Conservation (phyloP, 2,113 vertebrate genomes). For the Microtus montanus region DNA sequence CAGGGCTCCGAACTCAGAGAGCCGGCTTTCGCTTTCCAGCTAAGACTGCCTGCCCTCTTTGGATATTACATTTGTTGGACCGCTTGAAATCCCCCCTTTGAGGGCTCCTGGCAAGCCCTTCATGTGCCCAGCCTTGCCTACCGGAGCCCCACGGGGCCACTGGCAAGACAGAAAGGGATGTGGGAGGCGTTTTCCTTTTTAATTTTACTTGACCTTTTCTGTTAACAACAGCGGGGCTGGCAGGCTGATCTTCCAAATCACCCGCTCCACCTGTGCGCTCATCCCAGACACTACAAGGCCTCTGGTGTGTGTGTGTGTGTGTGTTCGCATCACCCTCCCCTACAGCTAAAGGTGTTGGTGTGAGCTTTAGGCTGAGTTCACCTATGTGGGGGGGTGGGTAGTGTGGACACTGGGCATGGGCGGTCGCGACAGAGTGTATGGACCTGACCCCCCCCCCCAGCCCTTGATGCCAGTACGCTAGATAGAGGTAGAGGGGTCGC, state of each 20-base stretch:
- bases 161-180: background rate
- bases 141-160: background rate
- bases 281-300: background rate
- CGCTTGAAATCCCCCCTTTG: background rate
- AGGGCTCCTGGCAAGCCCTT: too few relatives aligned
- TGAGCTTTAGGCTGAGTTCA: background rate
- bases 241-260: background rate
- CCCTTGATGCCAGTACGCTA: background rate
- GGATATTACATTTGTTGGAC: background rate
- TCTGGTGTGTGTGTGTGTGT: background rate
- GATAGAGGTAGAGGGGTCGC: background rate
- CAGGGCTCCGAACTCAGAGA: background rate
- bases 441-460: background rate
- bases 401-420: background rate
- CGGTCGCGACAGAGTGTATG: background rate
- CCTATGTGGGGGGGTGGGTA: background rate
- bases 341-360: background rate
- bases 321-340: too few relatives aligned
- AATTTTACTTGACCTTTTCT: background rate
- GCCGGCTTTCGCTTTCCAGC: rapidly evolving
- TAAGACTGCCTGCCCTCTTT: background rate
- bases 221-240: background rate
- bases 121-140: background rate
- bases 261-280: background rate
- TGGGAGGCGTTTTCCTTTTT: background rate